Conservation (phyloP, 1,140 invertebrate species). For the Eriocheir sinensis region DNA sequence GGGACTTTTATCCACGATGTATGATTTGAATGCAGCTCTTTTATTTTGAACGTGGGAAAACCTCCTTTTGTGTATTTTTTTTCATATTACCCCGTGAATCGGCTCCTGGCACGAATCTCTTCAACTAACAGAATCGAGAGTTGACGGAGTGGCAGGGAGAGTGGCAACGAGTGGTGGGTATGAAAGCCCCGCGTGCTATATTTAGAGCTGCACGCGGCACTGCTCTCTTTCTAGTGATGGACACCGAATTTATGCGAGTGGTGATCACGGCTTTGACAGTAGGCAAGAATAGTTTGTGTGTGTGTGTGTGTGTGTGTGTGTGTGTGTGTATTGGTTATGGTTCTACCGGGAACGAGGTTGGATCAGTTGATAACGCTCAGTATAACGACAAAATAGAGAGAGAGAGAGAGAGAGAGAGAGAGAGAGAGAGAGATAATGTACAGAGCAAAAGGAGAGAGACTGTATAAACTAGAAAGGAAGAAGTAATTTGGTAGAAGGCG, state of each 20-base stretch:
- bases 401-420: background rate
- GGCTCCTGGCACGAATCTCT: background rate
- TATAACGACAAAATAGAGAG: background rate
- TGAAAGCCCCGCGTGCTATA: background rate
- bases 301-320: background rate
- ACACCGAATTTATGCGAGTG: background rate
- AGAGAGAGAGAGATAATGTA: background rate
- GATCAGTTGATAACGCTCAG: background rate
- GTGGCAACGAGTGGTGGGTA: background rate
- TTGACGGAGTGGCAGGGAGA: background rate
- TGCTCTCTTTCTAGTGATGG: background rate
- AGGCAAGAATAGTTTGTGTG: background rate
- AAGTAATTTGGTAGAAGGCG: too few species aligned
- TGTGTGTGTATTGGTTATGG: background rate
- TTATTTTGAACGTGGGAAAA: background rate
- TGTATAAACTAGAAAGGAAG: background rate
- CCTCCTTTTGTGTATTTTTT: background rate
- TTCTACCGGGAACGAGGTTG: background rate
- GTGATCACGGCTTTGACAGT: background rate
- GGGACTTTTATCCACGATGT: background rate
- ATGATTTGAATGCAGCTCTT: background rate
- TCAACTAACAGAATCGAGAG: background rate
- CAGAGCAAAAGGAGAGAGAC: background rate
- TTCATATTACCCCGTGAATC: background rate
- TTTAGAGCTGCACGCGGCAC: background rate